Conservation (phyloP, 2,888 invertebrate species). For the Saturnia pavonia region DNA sequence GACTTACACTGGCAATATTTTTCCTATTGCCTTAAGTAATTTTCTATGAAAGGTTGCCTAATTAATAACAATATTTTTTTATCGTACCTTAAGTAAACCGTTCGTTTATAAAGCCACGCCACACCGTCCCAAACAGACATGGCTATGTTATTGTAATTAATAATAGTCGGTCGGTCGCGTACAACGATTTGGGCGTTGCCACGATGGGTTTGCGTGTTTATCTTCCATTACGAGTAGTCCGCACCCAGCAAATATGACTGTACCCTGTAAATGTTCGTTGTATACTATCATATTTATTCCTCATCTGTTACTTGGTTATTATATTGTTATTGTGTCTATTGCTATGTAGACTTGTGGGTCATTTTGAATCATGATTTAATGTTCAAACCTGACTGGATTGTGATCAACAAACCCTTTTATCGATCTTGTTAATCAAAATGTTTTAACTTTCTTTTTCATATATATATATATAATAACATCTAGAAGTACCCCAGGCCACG, state of each 20-base stretch:
- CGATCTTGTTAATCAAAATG: too few species aligned
- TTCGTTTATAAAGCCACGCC: constrained; percentile 16
- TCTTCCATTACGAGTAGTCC: constrained; percentile 68
- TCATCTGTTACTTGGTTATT: neutral
- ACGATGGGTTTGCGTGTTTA: constrained; percentile 70
- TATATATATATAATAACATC: too few species aligned
- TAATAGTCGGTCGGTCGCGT: constrained; percentile 34
- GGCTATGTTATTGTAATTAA: constrained; percentile 49
- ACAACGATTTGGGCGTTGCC: constrained; percentile 31
- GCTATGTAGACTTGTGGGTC: neutral
- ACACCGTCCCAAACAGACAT: constrained; percentile 26
- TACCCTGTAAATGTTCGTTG: constrained; percentile 1
- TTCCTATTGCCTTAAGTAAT: neutral
- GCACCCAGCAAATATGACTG: constrained; percentile 51
- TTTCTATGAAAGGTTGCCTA: neutral
- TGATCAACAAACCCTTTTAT: too few species aligned
- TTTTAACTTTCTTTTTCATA: too few species aligned
- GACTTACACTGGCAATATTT: neutral
- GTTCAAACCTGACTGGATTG: neutral
- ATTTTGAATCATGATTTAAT: neutral
- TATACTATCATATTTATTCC: constrained; percentile 4
- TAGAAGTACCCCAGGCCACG: neutral
- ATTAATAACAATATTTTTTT: neutral
- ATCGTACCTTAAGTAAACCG: neutral
- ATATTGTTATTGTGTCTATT: neutral